Evolutionary conservation across 2,797 vertebrate species (phyloP).

Genomic region (Melanogrammus aeglefinus): DNA sequence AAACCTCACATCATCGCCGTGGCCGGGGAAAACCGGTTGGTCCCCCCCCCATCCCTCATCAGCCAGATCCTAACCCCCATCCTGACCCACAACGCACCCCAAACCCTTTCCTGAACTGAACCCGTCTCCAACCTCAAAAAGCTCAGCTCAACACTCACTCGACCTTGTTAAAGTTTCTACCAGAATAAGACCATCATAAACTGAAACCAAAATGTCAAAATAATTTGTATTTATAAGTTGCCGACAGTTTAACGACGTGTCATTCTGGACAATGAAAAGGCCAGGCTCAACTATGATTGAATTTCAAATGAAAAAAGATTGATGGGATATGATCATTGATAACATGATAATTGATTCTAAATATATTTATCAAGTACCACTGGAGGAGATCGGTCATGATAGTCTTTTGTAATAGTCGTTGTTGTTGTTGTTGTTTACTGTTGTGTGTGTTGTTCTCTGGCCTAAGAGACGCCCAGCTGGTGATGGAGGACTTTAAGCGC

Average conservation of each 20-base stretch:
- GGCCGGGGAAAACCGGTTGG: conserved; percentile 84
- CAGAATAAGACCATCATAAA: not conserved
- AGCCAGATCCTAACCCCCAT: not conserved
- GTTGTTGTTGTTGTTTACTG: not conserved
- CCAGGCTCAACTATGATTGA: not conserved
- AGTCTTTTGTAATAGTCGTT: not conserved
- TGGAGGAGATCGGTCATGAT: not conserved
- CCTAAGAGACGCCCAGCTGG: conserved; percentile 83
- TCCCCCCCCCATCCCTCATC: not conserved
- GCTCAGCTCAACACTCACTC: not conserved
- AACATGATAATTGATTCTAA: not conserved
- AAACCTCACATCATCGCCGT: conserved; percentile 88
- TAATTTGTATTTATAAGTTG: too few species aligned
- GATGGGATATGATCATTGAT: not conserved
- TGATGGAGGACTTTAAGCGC: conserved; percentile 88
- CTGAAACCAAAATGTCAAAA: not conserved
- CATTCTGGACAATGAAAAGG: not conserved
- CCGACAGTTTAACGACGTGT: too few species aligned
- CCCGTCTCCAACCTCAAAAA: too few species aligned
- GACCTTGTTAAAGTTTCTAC: not conserved
- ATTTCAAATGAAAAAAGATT: not conserved
- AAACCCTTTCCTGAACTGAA: not conserved
- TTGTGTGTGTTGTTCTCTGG: not conserved
- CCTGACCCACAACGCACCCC: not conserved
- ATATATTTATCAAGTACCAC: not conserved